Evolutionary conservation across 30 jellyfish, hydroid and myxozoan genomes (phyloP).

Genomic region (Phacellophora camtschatica): DNA sequence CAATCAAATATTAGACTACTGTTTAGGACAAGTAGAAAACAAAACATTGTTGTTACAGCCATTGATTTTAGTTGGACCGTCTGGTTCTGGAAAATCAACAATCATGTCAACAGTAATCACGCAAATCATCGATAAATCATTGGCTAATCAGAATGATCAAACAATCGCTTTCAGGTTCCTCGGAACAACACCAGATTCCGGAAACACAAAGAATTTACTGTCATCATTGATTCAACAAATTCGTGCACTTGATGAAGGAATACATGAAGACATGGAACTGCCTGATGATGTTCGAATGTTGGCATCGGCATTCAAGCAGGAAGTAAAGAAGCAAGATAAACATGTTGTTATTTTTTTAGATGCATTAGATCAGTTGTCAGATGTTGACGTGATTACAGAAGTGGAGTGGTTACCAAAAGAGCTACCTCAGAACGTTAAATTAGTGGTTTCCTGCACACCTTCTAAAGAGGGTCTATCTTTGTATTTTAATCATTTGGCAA

Average conservation of each 20-base stretch:
- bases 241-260: not conserved
- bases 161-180: slow-evolving; percentile 13
- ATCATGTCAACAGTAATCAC: not conserved
- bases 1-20: not conserved
- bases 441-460: slow-evolving; percentile 32
- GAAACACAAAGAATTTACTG: not conserved
- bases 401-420: slow-evolving; percentile 26
- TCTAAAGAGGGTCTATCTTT: not conserved
- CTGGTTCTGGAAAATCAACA: slow-evolving; percentile 46
- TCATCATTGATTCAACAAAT: slow-evolving; percentile 22
- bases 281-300: not conserved
- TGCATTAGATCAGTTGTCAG: slow-evolving; percentile 44
- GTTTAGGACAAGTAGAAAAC: not conserved
- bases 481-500: slow-evolving; percentile 15
- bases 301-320: not conserved
- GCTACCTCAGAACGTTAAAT: not conserved
- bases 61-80: not conserved
- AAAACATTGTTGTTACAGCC: not conserved
- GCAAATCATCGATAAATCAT: not conserved
- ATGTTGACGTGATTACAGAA: slow-evolving; percentile 25
- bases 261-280: not conserved
- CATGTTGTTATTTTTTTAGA: not conserved
- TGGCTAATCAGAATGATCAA: not conserved
- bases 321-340: not conserved
- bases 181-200: slow-evolving; percentile 29